These are phyloP conservation scores for Gobio occitaniae DNA, from an alignment of 2,797 vertebrate genomes.

Conservation along the genomic window DNA sequence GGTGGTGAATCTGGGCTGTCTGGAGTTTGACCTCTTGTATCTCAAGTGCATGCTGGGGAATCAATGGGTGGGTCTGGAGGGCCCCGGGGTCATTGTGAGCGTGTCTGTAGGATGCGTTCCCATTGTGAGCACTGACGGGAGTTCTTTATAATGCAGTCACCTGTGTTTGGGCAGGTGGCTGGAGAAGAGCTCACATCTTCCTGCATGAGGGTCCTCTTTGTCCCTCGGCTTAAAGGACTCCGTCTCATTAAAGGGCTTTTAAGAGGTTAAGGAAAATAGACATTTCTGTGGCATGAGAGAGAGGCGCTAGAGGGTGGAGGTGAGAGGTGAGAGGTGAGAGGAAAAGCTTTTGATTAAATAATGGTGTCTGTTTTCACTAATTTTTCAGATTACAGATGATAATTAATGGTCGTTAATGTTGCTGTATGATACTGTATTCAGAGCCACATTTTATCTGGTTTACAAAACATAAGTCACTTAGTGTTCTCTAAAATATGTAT, in stretches of 20 bases:
- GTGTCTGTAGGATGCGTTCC: slow-evolving; percentile 61
- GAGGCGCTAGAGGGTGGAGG: slow-evolving; percentile 15
- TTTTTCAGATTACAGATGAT: neutral
- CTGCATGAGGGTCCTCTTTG: slow-evolving; percentile 69
- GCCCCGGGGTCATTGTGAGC: slow-evolving; percentile 70
- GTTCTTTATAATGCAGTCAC: slow-evolving; percentile 68
- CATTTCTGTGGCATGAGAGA: slow-evolving; percentile 2
- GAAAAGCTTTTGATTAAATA: neutral
- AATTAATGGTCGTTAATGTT: neutral
- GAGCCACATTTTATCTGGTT: neutral
- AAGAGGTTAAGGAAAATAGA: slow-evolving; percentile 37
- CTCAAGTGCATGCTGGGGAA: slow-evolving; percentile 65
- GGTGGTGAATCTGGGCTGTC: slow-evolving; percentile 59
- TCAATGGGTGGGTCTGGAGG: slow-evolving; percentile 58
- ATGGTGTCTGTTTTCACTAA: neutral
- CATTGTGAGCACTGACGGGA: slow-evolving; percentile 39
- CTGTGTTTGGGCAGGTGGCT: slow-evolving; percentile 76
- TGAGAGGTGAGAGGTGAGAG: slow-evolving; percentile 30
- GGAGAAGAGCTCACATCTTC: slow-evolving; percentile 69
- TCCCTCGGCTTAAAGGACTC: slow-evolving; percentile 54
- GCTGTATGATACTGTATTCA: neutral
- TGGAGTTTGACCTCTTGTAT: slow-evolving; percentile 69
- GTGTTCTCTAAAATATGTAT: neutral
- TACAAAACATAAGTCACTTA: neutral
- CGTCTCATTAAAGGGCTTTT: slow-evolving; percentile 29